A percentile compares a stretch with the other conserved stretches of the same genome.
Evolutionary conservation across 2,888 invertebrate species (phyloP).

Genomic region (Dinocampus coccinellae): DNA sequence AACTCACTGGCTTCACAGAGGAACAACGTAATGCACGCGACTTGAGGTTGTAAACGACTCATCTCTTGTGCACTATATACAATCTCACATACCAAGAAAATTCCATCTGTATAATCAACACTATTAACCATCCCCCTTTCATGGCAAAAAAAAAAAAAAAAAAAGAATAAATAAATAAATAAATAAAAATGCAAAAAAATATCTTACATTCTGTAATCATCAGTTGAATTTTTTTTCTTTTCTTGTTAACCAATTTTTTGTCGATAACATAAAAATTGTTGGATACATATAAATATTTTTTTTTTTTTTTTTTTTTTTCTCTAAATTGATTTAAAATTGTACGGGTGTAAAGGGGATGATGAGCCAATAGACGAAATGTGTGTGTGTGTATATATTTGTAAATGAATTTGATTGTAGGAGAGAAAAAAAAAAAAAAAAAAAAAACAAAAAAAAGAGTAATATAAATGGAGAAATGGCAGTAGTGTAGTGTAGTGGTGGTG

Average conservation of each 20-base stretch:
- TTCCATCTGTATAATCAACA: slow-evolving; percentile 13
- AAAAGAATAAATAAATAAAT: too few relatives aligned
- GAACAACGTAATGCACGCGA: not conserved
- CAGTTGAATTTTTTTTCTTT: not conserved
- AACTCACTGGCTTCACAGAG: slow-evolving; percentile 5
- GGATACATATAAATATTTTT: not conserved
- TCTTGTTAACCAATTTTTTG: not conserved
- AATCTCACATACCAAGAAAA: slow-evolving; percentile 16
- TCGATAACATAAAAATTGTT: not conserved
- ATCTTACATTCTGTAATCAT: not conserved
- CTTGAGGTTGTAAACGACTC: not conserved
- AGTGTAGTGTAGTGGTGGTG: too few relatives aligned
- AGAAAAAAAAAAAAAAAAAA: too few relatives aligned
- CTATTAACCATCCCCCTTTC: not conserved
- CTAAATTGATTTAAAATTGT: too few relatives aligned
- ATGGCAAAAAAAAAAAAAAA: not conserved
- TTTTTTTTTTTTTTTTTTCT: not conserved
- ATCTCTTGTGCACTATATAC: not conserved
- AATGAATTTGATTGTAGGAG: too few relatives aligned
- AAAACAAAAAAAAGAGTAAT: too few relatives aligned
- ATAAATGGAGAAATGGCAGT: not conserved
- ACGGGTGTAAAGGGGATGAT: too few relatives aligned
- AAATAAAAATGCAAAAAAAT: too few relatives aligned
- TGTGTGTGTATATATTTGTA: too few relatives aligned
- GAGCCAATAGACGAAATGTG: too few relatives aligned